Percentiles rank a stretch among this genome's conserved stretches.
Conservation (phyloP, 2,113 vertebrate genomes). For the Erinaceus europaeus region DNA sequence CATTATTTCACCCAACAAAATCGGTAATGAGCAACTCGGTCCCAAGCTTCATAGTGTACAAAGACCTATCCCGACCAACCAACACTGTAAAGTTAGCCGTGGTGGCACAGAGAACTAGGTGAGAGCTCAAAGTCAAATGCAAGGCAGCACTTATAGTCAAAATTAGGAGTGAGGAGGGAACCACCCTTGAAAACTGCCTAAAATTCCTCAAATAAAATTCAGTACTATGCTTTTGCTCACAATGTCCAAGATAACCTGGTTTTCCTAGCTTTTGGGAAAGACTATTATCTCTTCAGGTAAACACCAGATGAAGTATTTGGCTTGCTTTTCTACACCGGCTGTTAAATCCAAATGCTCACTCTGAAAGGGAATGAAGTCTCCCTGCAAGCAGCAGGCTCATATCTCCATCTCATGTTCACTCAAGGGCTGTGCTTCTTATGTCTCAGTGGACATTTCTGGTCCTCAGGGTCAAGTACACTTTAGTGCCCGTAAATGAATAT, state of each 20-base stretch:
- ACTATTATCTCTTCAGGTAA: neutral
- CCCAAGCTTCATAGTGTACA: neutral
- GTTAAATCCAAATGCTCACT: slow-evolving; percentile 1
- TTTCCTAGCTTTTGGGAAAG: neutral
- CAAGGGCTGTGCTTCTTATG: neutral
- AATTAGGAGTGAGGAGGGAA: no score
- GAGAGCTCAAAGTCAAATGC: neutral
- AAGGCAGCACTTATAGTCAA: neutral
- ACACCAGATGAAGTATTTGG: neutral
- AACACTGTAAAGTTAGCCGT: neutral
- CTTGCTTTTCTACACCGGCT: neutral
- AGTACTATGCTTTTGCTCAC: neutral
- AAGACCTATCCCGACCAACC: neutral
- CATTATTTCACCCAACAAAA: slow-evolving; percentile 23
- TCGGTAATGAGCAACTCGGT: neutral
- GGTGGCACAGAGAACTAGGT: neutral
- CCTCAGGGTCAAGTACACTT: neutral
- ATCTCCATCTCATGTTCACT: neutral
- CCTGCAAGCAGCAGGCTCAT: neutral
- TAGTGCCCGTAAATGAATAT: no score
- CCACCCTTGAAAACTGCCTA: slow-evolving; percentile 3
- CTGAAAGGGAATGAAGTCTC: neutral
- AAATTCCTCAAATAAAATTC: slow-evolving; percentile 19
- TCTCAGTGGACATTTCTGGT: neutral
- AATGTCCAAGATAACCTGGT: neutral